Percentiles rank a stretch among this genome's conserved stretches.
phyloP scores from a whole-genome alignment of 1,140 invertebrate genomes.

The Paraescarpia echinospica region DNA sequence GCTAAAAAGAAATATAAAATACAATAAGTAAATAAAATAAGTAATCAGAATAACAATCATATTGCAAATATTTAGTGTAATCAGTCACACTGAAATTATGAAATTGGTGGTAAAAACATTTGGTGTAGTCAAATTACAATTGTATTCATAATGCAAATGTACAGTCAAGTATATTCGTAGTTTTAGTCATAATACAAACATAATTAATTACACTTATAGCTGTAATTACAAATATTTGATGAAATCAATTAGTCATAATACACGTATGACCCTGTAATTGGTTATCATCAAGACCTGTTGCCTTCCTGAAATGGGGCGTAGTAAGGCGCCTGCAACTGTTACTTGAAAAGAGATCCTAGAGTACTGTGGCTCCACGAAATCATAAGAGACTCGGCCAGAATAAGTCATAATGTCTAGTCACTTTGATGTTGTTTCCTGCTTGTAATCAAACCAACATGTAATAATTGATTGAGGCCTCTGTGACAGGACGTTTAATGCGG shows the following conservation, averaged over 20 bases:
- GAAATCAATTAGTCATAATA: not conserved
- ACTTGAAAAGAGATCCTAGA: not conserved
- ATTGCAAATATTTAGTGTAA: not conserved
- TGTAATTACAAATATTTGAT: not conserved
- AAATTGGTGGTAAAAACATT: not conserved
- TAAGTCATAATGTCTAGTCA: not conserved
- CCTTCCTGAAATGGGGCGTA: not conserved
- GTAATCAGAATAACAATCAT: not conserved
- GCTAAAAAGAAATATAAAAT: no score
- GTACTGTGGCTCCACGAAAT: not conserved
- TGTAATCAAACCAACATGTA: not conserved
- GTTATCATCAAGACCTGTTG: not conserved
- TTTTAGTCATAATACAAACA: not conserved
- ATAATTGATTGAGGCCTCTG: not conserved
- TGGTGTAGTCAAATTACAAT: not conserved
- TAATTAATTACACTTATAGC: not conserved
- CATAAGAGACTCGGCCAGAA: not conserved
- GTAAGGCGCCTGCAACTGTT: not conserved
- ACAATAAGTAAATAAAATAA: no score
- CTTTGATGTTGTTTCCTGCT: not conserved
- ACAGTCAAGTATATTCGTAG: not conserved
- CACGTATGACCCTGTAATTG: not conserved
- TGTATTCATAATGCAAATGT: not conserved
- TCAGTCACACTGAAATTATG: not conserved
- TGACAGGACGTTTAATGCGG: not conserved